Evolutionary conservation across 2,888 invertebrate genomes (phyloP), one percentile per base, ranked within the genome.

Genomic region (Monoplex corrugatus): DNA sequence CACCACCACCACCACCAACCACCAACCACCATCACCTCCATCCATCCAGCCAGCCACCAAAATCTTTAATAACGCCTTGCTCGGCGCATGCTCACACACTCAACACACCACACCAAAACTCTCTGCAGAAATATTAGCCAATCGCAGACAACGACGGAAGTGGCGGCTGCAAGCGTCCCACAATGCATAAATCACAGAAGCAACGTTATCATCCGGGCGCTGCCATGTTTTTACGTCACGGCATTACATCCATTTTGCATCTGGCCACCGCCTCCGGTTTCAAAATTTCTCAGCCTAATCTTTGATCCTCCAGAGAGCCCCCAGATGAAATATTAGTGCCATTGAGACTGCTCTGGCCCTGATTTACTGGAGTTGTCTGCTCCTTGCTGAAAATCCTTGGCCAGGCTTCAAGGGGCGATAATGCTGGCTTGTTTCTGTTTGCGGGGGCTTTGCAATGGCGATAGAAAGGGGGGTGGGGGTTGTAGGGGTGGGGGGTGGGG

Each of bases 221-320:
- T 43, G 80, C 80, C 80, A 80, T 80, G 80, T 80, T 80, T 80
- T 80, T 80, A 80, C 80, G 80, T 80, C 80, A 80, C 28, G 23
- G 19, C 80, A 80, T 80, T 80, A 80, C 80, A 80, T 80, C 80
- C 80, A 44, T 80, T 80, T 80, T 80, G 38, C 80, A 80, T 80
- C 80, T 80, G 80, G 43, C 43, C 23, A 80, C 80, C 43, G 80
- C 28, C 28, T 80, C 80, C 28, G 80, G 80, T 80, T 80, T 80
- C 80, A 43, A 38, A 80, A 43, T 6, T 78, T 78, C 78, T 78
- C 13, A 38, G 78, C 38, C 38, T 78, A 78, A 78, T 78, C 78
- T 78, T 78, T 78, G 78, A 78, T 78, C 78, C 78, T 78, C 38
- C 38, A 3, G 35, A 38, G 78, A 78, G 78, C 8, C 3, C 38